Conservation (phyloP, 1,140 invertebrate species). For the Drosophila bocki region DNA sequence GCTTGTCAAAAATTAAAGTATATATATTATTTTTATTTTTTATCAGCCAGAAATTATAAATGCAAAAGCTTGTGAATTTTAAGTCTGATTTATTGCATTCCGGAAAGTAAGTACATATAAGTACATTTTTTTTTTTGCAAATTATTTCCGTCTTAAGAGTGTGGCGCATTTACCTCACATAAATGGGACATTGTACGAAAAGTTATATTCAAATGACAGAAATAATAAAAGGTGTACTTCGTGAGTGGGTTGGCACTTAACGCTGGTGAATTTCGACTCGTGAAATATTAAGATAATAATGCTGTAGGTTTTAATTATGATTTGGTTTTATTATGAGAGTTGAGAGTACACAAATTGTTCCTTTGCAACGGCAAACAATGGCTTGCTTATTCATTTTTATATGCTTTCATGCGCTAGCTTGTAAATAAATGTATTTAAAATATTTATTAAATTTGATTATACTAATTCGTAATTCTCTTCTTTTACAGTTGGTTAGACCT, state of each 20-base stretch:
- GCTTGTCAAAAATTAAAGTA: not conserved
- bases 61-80: not conserved
- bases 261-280: not conserved
- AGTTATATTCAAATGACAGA: not conserved
- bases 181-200: slow-evolving; percentile 2
- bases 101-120: not conserved
- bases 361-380: not conserved
- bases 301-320: not conserved
- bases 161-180: not conserved
- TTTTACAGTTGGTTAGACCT: slow-evolving; percentile 82
- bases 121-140: not conserved
- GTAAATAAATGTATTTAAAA: not conserved
- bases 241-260: not conserved
- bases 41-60: not conserved
- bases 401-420: not conserved
- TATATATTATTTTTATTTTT: not conserved
- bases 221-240: not conserved
- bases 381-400: too few species aligned
- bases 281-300: slow-evolving; percentile 1
- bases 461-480: not conserved
- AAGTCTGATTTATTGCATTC: not conserved
- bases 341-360: not conserved
- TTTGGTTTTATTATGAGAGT: slow-evolving; percentile 1
- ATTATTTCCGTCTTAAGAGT: not conserved
- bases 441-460: not conserved